Evolutionary conservation across 2,797 vertebrate genomes (phyloP).

Genomic region (Pseudomugil tenellus): DNA sequence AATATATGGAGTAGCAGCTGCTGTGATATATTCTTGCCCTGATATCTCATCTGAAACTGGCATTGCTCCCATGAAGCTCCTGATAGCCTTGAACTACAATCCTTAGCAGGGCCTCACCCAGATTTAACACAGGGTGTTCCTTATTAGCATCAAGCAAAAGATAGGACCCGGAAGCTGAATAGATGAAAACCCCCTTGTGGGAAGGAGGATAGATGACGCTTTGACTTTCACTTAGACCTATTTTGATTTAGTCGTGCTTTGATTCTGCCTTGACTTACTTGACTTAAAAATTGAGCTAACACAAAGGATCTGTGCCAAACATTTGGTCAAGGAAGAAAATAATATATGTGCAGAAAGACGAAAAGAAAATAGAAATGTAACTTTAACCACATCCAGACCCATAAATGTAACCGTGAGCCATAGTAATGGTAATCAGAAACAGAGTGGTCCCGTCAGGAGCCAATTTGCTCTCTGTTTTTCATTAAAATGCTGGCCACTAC

Average conservation of each 20-base stretch:
- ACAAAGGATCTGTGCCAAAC: constrained; percentile 17
- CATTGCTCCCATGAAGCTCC: constrained; percentile 31
- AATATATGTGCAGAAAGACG: constrained; percentile 11
- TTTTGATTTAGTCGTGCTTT: constrained; percentile 68
- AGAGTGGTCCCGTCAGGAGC: constrained; percentile 71
- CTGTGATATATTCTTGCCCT: constrained; percentile 65
- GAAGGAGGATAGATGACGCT: constrained; percentile 65
- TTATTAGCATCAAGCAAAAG: constrained; percentile 65
- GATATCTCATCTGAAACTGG: constrained; percentile 47
- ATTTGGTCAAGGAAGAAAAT: constrained; percentile 37
- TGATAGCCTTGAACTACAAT: constrained; percentile 50
- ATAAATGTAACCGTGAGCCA: constrained; percentile 59
- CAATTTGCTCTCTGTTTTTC: constrained; percentile 73
- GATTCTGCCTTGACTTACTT: constrained; percentile 63
- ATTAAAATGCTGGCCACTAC: constrained; percentile 81
- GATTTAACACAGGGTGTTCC: constrained; percentile 61
- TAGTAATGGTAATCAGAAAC: constrained; percentile 77
- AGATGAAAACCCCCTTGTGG: constrained; percentile 48
- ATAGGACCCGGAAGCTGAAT: constrained; percentile 49
- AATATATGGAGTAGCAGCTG: constrained; percentile 89
- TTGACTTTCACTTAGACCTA: constrained; percentile 60
- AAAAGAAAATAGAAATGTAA: constrained; percentile 66
- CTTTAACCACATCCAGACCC: constrained; percentile 70
- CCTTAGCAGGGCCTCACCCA: constrained; percentile 49
- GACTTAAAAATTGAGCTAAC: constrained; percentile 52